Evolutionary conservation across 2,113 vertebrate genomes (phyloP), one percentile per base, ranked within the genome.

Genomic region (Strix uralensis): DNA sequence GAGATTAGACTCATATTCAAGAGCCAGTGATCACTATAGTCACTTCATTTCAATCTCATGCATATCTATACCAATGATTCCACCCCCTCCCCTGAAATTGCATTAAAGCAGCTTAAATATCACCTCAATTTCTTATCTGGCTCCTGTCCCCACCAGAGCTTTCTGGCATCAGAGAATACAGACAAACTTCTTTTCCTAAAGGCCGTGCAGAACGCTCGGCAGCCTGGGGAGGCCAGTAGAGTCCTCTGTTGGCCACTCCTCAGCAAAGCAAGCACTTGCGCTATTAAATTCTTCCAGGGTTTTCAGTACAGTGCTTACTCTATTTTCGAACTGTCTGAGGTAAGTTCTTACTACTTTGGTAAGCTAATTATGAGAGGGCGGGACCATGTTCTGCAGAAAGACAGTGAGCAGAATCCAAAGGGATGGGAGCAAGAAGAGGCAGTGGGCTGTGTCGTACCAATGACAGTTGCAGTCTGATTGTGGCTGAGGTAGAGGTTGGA

Each of bases 201-300:
- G 14, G 19, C 46, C 44, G 23, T 1, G 4, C 13, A 5, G 5
- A 47, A 58, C 22, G 1, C 61, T 42, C 44, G 9, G 10, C 34
- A 65, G 36, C 49, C 2, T 9, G 14, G 34, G 57, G 51, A 46
- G 80, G 49, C 44, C 73, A 66, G 88, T 27, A 91, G 92, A 77
- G 96, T 65, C 88, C 94, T 81, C 96, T 95, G 82, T 54, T 71
- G 94, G 95, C 30, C 77, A 58, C 7, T 19, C 38, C 61, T 54
- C 47, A 69, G 71, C 70, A 92, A 77, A 87, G 52, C 88, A 91
- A 81, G 46, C 19, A 15, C 1, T 26, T 19, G 13, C 25, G 16
- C 27, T 9, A 47, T 6, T 7, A 57, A 30, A 62, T 22, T 27
- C 54, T 27, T 22, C 4, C 1, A 42, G 36, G 11, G 19, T 61